Evolutionary conservation across 2,888 invertebrate genomes (phyloP), one percentile per base, ranked within the genome.

Genomic region (Pammene aurita): DNA sequence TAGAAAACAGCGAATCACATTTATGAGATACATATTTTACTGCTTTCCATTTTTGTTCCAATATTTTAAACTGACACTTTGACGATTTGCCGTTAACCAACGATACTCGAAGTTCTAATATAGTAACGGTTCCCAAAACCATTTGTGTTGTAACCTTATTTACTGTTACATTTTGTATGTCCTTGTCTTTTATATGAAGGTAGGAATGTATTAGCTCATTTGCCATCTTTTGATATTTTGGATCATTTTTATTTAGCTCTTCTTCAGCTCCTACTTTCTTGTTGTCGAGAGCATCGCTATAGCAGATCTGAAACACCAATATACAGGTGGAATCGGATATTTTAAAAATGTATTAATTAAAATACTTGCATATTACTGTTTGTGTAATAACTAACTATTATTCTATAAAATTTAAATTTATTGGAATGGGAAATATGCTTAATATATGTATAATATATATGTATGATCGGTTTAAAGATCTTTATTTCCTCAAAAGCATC

Each of bases 141-240:
- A 48, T 4, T 13, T 61, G 61, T 46, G 16, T 48, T 10, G 35
- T 48, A 11, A 61, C 61, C 10, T 34, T 60, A n/a, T 7, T 44
- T 7, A 58, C 9, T 44, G 9, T 58, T 6, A 58, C 9, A n/a
- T n/a, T 58, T 44, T 26, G 10, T 7, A 5, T 18, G 41, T 57
- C 44, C 11, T 26, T 11, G 7, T 44, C 18, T 44, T 13, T 58
- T 5, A 58, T 10, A 5, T 26, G 13, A 2, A 58, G 44, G 13
- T 26, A 11, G 0, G 7, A 18, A 9, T 10, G 18, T 10, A 58
- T 26, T 9, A 58, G 13, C n/a, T 58, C 44, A 16, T 44, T 26
- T n/a, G 58, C 58, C 42, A 58, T 58, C 4, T 44, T 44, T 58
- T 58, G 58, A 44, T 58, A 58, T 26, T 58, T 44, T 9, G 58